phyloP scores from a whole-genome alignment of 1,140 invertebrate genomes.

The Anastatus disparis region DNA sequence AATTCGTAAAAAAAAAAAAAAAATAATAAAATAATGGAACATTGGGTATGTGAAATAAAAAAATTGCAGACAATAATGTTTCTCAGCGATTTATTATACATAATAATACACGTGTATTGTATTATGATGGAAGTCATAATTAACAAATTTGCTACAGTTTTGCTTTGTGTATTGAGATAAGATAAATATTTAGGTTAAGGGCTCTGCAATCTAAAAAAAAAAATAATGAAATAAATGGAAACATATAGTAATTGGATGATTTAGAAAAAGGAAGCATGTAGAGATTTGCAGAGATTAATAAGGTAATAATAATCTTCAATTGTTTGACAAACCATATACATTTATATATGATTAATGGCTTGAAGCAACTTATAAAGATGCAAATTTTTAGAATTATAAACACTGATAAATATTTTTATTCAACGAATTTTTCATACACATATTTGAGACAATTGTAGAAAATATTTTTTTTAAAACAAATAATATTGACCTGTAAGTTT shows the following conservation, averaged over 20 bases:
- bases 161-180: background rate
- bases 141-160: slow-evolving; percentile 14
- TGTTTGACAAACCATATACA: no score
- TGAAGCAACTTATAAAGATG: no score
- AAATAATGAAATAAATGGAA: slow-evolving; percentile 58
- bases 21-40: no score
- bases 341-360: no score
- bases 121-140: background rate
- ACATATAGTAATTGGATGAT: slow-evolving; percentile 47
- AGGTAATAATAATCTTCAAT: no score
- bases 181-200: slow-evolving; percentile 6
- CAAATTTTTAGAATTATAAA: no score
- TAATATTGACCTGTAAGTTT: background rate
- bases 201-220: slow-evolving; percentile 21
- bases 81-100: background rate
- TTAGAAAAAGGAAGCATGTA: slow-evolving; percentile 12
- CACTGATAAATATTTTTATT: background rate
- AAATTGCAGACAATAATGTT: slow-evolving; percentile 10
- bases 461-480: background rate
- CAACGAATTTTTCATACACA: background rate
- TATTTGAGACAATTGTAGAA: background rate
- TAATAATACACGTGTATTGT: background rate
- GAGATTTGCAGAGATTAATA: slow-evolving; percentile 10
- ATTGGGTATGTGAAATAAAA: background rate
- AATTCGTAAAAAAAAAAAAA: no score